A percentile compares a stretch with the other conserved stretches of the same genome.
Conservation (phyloP, 1,140 invertebrate species). For the Megalopta genalis region DNA sequence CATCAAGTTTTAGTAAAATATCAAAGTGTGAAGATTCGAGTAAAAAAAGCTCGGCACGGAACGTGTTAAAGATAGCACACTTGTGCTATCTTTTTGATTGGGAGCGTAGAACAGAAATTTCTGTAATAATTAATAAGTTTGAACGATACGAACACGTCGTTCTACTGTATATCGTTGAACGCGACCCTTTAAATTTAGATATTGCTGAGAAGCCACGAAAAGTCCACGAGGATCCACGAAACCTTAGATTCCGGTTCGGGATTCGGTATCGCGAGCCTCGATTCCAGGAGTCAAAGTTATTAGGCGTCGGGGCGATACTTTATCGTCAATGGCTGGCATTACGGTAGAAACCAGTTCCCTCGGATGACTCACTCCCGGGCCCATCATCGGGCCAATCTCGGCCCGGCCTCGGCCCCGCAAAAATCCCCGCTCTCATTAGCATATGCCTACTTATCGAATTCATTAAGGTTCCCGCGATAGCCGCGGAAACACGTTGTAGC, state of each 20-base stretch:
- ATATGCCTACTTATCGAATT: conserved; percentile 63
- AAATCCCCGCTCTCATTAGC: conserved; percentile 51
- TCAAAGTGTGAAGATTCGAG: too few species aligned
- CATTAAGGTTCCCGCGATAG: conserved; percentile 57
- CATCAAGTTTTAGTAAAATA: too few species aligned
- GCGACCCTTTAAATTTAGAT: conserved; percentile 11
- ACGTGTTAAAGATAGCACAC: too few species aligned
- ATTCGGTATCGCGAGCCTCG: conserved; percentile 17
- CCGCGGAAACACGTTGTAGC: conserved; percentile 42
- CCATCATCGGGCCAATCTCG: conserved; percentile 21
- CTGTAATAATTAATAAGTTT: too few species aligned
- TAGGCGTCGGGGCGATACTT: conserved; percentile 63
- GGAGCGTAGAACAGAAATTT: too few species aligned
- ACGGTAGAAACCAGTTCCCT: conserved; percentile 66
- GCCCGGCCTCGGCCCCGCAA: conserved; percentile 14
- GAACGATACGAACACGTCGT: too few species aligned
- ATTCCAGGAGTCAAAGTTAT: conserved; percentile 59
- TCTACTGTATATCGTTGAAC: too few species aligned
- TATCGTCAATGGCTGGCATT: conserved; percentile 60
- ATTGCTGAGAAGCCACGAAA: not conserved
- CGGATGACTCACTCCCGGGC: conserved; percentile 57
- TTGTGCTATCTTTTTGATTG: too few species aligned
- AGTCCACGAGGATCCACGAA: not conserved
- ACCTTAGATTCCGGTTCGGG: conserved; percentile 45
- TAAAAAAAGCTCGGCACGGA: too few species aligned